These are phyloP conservation scores for Mormyrus lacerda DNA, from an alignment of 2,113 vertebrate genomes.

Conservation along the genomic window DNA sequence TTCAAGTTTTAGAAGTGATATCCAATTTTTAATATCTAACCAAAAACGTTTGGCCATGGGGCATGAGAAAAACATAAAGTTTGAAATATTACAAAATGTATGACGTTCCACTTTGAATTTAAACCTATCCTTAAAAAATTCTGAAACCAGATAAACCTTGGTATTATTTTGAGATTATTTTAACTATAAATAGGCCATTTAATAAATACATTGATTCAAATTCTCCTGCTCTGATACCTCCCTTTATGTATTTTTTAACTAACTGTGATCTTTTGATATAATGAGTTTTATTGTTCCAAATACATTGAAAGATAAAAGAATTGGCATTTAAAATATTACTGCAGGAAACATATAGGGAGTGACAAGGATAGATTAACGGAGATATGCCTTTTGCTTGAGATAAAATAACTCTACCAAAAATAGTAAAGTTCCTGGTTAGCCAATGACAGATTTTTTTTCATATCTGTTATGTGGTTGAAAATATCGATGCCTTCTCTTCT, in stretches of 20 bases:
- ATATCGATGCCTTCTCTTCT: conserved; percentile 7
- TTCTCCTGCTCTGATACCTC: background rate
- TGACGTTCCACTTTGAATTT: background rate
- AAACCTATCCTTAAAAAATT: background rate
- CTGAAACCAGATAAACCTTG: background rate
- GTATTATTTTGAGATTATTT: background rate
- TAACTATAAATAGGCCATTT: background rate
- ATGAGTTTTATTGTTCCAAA: conserved; percentile 16
- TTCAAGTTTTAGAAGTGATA: too few species aligned
- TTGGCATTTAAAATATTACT: background rate
- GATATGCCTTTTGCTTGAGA: conserved; percentile 6
- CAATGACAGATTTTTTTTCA: conserved; percentile 2
- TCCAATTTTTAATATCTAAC: background rate
- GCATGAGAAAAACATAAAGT: background rate
- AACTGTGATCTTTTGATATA: conserved; percentile 9
- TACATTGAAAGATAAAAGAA: background rate
- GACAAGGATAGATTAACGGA: conserved; percentile 7
- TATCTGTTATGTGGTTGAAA: background rate
- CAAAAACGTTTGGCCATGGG: background rate
- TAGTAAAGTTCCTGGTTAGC: background rate
- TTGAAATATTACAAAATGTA: background rate
- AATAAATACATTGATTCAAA: conserved; percentile 3
- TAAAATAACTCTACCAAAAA: conserved; percentile 17
- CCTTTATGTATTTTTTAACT: background rate
- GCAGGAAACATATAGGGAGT: background rate